Evolutionary conservation across 2,797 vertebrate genomes (phyloP).

Genomic region (Synanceia verrucosa): DNA sequence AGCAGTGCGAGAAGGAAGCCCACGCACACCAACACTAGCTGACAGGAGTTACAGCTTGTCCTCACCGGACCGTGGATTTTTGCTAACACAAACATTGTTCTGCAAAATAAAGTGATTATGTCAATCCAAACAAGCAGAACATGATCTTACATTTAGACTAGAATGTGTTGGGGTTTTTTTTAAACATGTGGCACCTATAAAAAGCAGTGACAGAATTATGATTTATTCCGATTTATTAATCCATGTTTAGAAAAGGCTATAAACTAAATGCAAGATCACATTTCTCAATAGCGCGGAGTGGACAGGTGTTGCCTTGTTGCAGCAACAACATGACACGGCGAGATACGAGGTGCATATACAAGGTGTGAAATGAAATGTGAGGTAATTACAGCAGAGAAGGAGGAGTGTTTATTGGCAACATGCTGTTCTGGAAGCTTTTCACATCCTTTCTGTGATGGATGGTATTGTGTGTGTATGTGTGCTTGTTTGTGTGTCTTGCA

Average conservation of each 20-base stretch:
- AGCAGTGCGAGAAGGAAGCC: slow-evolving; percentile 51
- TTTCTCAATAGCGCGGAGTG: slow-evolving; percentile 17
- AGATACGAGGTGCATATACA: slow-evolving; percentile 52
- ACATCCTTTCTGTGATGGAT: slow-evolving; percentile 48
- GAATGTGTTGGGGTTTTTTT: not conserved
- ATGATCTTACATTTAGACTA: slow-evolving; percentile 12
- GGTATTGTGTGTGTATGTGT: not conserved
- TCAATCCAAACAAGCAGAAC: slow-evolving; percentile 27
- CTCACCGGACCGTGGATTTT: slow-evolving; percentile 28
- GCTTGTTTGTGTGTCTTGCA: not conserved
- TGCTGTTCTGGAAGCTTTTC: slow-evolving; percentile 62
- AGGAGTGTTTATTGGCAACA: slow-evolving; percentile 74
- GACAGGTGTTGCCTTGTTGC: slow-evolving; percentile 28
- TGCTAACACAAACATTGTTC: slow-evolving; percentile 39
- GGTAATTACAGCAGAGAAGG: slow-evolving; percentile 65
- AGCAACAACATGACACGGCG: slow-evolving; percentile 26
- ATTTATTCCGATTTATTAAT: not conserved
- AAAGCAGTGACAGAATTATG: not conserved
- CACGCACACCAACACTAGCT: slow-evolving; percentile 35
- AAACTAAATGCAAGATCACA: slow-evolving; percentile 24
- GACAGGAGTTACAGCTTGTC: slow-evolving; percentile 63
- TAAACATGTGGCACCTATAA: not conserved
- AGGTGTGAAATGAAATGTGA: slow-evolving; percentile 70
- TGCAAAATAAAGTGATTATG: slow-evolving; percentile 25
- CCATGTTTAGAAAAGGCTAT: slow-evolving; percentile 2